phyloP scores from a whole-genome alignment of 2,113 vertebrate species.

The Ameiurus melas region DNA sequence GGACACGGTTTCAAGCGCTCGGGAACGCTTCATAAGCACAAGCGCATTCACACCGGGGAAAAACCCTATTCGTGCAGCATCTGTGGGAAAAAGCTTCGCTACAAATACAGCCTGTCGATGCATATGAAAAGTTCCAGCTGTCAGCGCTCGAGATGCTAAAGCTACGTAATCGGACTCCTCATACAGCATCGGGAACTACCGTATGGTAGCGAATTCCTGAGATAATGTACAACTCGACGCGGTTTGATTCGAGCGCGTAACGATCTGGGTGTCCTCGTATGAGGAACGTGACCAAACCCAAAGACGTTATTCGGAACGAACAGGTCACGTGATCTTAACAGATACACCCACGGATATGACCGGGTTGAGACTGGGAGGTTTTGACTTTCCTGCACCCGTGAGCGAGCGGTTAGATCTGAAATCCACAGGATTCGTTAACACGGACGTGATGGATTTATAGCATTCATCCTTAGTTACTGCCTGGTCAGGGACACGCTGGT shows the following conservation, averaged over 20 bases:
- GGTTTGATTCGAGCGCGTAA: neutral
- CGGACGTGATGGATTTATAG: neutral
- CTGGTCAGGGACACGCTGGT: neutral
- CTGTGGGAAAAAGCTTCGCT: conserved; percentile 18
- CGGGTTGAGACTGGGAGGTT: too few relatives aligned
- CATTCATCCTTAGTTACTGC: neutral
- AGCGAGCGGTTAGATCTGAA: neutral
- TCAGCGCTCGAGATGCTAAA: neutral
- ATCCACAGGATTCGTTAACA: neutral
- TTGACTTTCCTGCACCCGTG: neutral
- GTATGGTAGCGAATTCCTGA: too few relatives aligned
- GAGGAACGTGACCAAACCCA: neutral
- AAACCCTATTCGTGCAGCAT: conserved; percentile 21
- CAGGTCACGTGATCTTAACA: too few relatives aligned
- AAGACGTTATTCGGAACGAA: neutral
- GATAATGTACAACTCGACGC: neutral
- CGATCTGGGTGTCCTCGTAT: neutral
- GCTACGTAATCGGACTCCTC: neutral
- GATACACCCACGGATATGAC: too few relatives aligned
- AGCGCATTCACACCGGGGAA: conserved; percentile 27
- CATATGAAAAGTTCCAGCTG: neutral
- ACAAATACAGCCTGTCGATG: neutral
- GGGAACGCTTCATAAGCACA: conserved; percentile 28
- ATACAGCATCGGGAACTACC: neutral
- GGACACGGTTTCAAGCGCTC: conserved; percentile 20